Evolutionary conservation across 2,113 vertebrate species (phyloP).

Genomic region (Neolamprologus variostigma): DNA sequence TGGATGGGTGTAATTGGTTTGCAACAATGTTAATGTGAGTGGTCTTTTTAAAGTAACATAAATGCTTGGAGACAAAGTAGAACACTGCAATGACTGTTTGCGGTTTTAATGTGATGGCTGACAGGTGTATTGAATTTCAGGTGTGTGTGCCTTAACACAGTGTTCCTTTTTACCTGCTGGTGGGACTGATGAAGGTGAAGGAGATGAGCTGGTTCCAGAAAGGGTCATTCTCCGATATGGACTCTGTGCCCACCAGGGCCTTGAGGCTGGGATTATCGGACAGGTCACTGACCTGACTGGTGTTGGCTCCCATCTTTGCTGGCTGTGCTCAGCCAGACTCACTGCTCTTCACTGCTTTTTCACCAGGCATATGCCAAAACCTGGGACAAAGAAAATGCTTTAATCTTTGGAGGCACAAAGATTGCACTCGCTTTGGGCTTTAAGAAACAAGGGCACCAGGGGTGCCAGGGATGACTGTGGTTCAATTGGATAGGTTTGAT

Average conservation of each 20-base stretch:
- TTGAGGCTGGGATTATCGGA: slow-evolving; percentile 87
- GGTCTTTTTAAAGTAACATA: neutral
- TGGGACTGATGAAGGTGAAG: slow-evolving; percentile 89
- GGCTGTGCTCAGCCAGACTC: slow-evolving; percentile 39
- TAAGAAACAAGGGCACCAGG: neutral
- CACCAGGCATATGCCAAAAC: slow-evolving; percentile 36
- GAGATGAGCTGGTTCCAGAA: slow-evolving; percentile 99
- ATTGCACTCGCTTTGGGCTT: neutral
- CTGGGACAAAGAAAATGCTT: neutral
- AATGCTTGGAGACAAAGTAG: neutral
- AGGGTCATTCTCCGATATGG: slow-evolving; percentile 91
- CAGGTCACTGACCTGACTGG: slow-evolving; percentile 88
- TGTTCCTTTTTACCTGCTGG: slow-evolving; percentile 79
- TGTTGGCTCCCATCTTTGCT: slow-evolving; percentile 89
- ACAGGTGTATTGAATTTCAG: neutral
- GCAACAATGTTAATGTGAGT: neutral
- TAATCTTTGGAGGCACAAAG: neutral
- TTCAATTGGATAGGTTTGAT: neutral
- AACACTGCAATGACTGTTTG: neutral
- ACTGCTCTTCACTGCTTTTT: slow-evolving; percentile 66
- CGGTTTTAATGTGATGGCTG: neutral
- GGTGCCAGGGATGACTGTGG: neutral
- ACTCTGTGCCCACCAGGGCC: slow-evolving; percentile 81
- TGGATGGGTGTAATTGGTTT: neutral
- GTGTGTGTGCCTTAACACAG: neutral